Percentiles rank a stretch among this genome's conserved stretches.
phyloP scores from a whole-genome alignment of 2,888 invertebrate species.

The Sericinus montela region DNA sequence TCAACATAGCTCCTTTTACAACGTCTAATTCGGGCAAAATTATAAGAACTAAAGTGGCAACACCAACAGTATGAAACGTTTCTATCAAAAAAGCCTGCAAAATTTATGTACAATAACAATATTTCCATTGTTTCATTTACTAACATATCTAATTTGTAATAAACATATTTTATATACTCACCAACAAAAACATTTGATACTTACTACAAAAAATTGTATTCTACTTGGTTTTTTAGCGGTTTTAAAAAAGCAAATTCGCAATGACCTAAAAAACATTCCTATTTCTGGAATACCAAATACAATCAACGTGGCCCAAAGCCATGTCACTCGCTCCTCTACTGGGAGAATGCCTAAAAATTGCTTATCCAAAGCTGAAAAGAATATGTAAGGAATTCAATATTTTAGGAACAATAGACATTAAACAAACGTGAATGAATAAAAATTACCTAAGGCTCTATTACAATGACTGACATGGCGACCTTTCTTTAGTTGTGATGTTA shows the following conservation, averaged over 20 bases:
- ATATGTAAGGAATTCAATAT: too few relatives aligned
- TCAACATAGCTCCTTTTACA: slow-evolving; percentile 89
- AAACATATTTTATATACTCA: not conserved
- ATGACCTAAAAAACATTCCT: slow-evolving; percentile 84
- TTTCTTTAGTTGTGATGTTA: slow-evolving; percentile 83
- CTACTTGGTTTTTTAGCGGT: slow-evolving; percentile 78
- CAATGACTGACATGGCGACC: slow-evolving; percentile 79
- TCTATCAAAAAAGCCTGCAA: slow-evolving; percentile 84
- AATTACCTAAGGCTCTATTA: slow-evolving; percentile 63
- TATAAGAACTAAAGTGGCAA: slow-evolving; percentile 85
- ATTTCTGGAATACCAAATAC: slow-evolving; percentile 88
- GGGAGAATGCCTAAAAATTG: slow-evolving; percentile 81
- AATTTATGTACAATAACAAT: too few relatives aligned
- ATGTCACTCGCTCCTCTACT: slow-evolving; percentile 82
- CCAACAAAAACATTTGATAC: slow-evolving; percentile 22
- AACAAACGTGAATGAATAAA: not conserved
- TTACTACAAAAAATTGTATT: slow-evolving; percentile 78
- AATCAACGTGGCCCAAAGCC: slow-evolving; percentile 90
- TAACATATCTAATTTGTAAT: too few relatives aligned
- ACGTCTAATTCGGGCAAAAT: slow-evolving; percentile 90
- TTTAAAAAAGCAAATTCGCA: slow-evolving; percentile 87
- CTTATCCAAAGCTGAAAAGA: slow-evolving; percentile 75
- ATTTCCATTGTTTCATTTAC: too few relatives aligned
- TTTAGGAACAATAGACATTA: too few relatives aligned
- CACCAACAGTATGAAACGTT: slow-evolving; percentile 87